phyloP scores from a whole-genome alignment of 2,113 vertebrate genomes.

The Bufo gargarizans region DNA sequence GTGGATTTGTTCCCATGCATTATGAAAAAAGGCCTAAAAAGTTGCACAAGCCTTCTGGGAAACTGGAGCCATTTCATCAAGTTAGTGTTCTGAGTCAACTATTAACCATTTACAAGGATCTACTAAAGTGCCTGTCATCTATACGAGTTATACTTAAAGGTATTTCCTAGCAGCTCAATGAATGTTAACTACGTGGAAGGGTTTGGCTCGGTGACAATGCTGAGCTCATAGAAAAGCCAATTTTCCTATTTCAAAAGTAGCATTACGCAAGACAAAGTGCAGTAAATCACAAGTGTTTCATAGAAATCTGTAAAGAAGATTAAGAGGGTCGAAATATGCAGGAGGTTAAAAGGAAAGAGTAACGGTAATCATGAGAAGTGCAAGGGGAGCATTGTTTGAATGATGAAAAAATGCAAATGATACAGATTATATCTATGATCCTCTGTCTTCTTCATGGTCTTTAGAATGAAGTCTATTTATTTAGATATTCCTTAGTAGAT shows the following conservation, averaged over 20 bases:
- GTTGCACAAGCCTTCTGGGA: constrained; percentile 52
- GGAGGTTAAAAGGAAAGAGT: neutral
- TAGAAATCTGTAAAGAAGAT: constrained; percentile 26
- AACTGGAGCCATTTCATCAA: constrained; percentile 44
- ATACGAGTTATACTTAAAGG: constrained; percentile 34
- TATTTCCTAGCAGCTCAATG: constrained; percentile 39
- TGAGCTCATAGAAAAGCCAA: constrained; percentile 39
- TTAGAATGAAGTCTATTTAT: neutral
- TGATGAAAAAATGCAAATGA: neutral
- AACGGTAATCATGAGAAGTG: neutral
- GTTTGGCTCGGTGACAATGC: constrained; percentile 45
- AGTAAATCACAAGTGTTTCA: constrained; percentile 41
- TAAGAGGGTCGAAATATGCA: constrained; percentile 24
- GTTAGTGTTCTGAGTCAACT: constrained; percentile 52
- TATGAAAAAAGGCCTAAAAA: constrained; percentile 29
- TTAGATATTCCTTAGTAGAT: no score
- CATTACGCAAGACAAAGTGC: constrained; percentile 32
- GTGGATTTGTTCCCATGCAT: constrained; percentile 35
- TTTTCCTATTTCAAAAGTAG: constrained; percentile 29
- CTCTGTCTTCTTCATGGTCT: neutral
- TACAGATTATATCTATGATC: neutral
- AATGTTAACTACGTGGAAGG: constrained; percentile 40
- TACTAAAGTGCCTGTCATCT: constrained; percentile 45
- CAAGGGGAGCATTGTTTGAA: neutral
- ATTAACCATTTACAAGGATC: constrained; percentile 52